Conservation (phyloP, 2,797 vertebrate species). For the Myiotriccus ornatus region DNA sequence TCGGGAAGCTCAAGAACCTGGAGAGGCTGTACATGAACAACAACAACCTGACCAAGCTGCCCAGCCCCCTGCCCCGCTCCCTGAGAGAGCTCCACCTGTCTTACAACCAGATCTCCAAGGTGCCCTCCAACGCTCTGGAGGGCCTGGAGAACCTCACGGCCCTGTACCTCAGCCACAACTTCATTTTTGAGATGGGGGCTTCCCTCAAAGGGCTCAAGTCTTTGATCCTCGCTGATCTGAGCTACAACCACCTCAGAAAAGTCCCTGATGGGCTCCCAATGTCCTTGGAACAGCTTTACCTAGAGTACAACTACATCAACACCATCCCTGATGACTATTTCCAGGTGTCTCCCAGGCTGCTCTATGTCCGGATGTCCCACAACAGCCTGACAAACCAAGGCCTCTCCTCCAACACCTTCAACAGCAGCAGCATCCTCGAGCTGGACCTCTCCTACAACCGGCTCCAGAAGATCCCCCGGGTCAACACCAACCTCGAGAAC, state of each 20-base stretch:
- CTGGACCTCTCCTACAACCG: constrained; percentile 95
- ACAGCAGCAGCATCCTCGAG: constrained; percentile 91
- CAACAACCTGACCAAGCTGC: constrained; percentile 90
- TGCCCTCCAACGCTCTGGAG: constrained; percentile 82
- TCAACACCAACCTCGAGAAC: constrained; percentile 89
- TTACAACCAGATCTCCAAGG: constrained; percentile 87
- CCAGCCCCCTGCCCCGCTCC: constrained; percentile 83
- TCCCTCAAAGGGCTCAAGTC: constrained; percentile 84
- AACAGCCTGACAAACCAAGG: constrained; percentile 91
- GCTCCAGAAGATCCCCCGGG: constrained; percentile 90
- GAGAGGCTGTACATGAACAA: constrained; percentile 91
- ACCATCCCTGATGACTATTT: constrained; percentile 87
- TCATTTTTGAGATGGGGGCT: constrained; percentile 84
- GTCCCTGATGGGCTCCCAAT: constrained; percentile 86
- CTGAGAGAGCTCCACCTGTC: constrained; percentile 88
- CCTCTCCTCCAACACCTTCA: constrained; percentile 88
- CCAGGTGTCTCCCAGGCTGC: constrained; percentile 81
- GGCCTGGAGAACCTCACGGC: constrained; percentile 92
- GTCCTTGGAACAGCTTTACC: constrained; percentile 90
- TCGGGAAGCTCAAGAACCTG: constrained; percentile 82
- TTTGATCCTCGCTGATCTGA: constrained; percentile 88
- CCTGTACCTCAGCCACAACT: constrained; percentile 89
- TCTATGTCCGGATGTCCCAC: constrained; percentile 89
- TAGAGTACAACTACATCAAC: constrained; percentile 89
- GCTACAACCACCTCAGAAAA: constrained; percentile 87